Evolutionary conservation across 2,113 vertebrate genomes (phyloP).

Genomic region (Sterrhoptilus dennistouni): DNA sequence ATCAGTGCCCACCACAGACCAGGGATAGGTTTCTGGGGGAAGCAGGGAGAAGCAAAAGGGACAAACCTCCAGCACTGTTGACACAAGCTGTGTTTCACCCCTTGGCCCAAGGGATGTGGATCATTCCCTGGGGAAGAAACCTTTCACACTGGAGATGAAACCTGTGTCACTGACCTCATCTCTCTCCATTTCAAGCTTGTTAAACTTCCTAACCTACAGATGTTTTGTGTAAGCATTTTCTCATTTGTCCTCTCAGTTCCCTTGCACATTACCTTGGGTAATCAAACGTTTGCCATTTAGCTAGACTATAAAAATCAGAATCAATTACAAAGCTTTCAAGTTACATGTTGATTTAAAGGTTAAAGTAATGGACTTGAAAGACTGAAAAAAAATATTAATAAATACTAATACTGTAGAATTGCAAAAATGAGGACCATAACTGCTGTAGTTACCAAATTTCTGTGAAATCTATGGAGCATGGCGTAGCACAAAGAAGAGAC

Average conservation of each 20-base stretch:
- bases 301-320: not conserved
- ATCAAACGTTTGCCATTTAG: not conserved
- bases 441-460: rapidly evolving
- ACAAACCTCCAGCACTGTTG: not conserved
- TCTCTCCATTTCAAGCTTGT: not conserved
- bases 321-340: not conserved
- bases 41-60: not conserved
- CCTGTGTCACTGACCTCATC: not conserved
- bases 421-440: not conserved
- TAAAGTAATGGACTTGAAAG: not conserved
- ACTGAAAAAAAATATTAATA: not conserved
- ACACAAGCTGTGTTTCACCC: not conserved
- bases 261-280: not conserved
- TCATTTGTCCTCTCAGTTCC: not conserved
- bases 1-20: rapidly evolving
- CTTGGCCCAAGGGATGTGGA: not conserved
- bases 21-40: not conserved
- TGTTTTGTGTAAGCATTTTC: not conserved
- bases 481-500: not conserved
- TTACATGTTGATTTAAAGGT: not conserved
- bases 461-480: not conserved
- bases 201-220: not conserved
- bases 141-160: not conserved
- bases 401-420: not conserved
- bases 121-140: not conserved